Evolutionary conservation across 1,140 invertebrate genomes (phyloP), one percentile per base, ranked within the genome.

Genomic region (Helicoverpa zea): DNA sequence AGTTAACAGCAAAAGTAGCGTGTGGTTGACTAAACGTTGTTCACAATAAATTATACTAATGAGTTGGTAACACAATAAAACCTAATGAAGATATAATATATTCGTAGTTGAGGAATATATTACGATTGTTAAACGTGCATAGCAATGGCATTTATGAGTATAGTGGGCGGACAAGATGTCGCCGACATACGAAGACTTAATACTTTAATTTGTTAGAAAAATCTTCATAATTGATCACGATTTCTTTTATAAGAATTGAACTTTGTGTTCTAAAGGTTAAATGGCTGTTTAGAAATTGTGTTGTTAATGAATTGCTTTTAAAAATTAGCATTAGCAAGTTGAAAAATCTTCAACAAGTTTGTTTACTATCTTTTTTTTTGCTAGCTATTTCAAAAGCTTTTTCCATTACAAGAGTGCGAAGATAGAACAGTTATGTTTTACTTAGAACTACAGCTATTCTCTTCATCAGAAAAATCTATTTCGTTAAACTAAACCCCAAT

Each of bases 21-120:
- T 23, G 7, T 14, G 18, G 2, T 35, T 3, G 23, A 23, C 23
- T 14, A 73, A 73, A 29, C 23, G 30, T n/a, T 30, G 29, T n/a
- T 16, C 16, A 66, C 43, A 66, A 78, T 66, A 78, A 66, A 78
- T 66, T 78, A 66, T 78, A 78, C 75, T 66, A 78, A 78, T 78
- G 59, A 78, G 75, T 56, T 16, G 29, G 29, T 74, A 74, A 74
- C 72, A 75, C 73, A 78, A 78, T 78, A 78, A 78, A 78, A 78
- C 61, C 52, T 78, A 78, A 78, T 78, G 75, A 78, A 64, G 75
- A 78, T 78, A 78, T 78, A 78, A 78, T 78, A 51, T 78, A 78
- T 78, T 66, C 75, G 68, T 30, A 9, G 35, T 9, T 52, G 68
- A 29, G 10, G 75, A 66, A 78, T 78, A 78, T 52, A 78, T 78